phyloP scores from a whole-genome alignment of 64 coral and sea anemone genomes.

The Porites australiensis region DNA sequence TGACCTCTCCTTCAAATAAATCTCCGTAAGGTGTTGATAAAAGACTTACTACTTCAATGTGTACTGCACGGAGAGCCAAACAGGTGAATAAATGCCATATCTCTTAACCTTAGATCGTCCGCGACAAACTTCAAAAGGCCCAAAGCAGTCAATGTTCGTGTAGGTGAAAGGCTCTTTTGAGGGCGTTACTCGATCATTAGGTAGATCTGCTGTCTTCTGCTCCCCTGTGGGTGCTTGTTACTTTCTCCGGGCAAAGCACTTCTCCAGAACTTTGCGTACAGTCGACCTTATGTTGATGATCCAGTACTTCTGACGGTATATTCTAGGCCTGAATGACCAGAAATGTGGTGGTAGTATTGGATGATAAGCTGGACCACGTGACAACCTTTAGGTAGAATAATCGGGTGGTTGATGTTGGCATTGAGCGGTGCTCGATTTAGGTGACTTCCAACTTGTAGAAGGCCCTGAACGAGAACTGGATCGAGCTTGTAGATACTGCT shows the following conservation, averaged over 20 bases:
- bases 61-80: too few species aligned
- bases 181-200: background rate
- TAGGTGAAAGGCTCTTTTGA: conserved; percentile 13
- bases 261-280: background rate
- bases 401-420: conserved; percentile 42
- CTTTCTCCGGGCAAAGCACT: background rate
- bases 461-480: conserved; percentile 11
- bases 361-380: conserved; percentile 45
- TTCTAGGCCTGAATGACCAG: conserved; percentile 40
- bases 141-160: background rate
- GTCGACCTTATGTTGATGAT: background rate
- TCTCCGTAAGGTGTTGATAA: conserved; percentile 15
- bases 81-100: too few species aligned
- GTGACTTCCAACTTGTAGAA: conserved; percentile 8
- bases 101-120: background rate
- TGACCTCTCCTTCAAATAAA: background rate
- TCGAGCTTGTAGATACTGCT: conserved; percentile 39
- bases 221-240: background rate
- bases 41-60: background rate
- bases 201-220: conserved; percentile 20
- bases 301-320: conserved; percentile 45
- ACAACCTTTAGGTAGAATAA: conserved; percentile 50
- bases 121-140: background rate
- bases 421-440: conserved; percentile 48
- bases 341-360: conserved; percentile 33